phyloP scores from a whole-genome alignment of 2,888 invertebrate genomes.

The Acronicta leporina region DNA sequence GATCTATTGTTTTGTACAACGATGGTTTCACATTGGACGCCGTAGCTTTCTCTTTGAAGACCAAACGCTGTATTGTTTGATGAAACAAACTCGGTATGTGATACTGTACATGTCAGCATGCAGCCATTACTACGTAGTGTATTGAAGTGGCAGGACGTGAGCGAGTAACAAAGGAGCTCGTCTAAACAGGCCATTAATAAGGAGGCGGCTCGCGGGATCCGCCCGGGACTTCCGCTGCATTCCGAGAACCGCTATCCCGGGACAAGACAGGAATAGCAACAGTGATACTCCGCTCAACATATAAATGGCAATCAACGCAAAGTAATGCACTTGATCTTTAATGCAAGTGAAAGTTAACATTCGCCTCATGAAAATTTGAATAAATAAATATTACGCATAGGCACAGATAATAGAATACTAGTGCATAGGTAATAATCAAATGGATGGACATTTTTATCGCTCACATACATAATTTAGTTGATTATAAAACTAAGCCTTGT shows the following conservation, averaged over 20 bases:
- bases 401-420: too few species aligned
- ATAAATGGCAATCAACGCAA: conserved; percentile 72
- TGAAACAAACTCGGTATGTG: conserved; percentile 49
- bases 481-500: too few species aligned
- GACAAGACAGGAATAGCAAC: conserved; percentile 86
- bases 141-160: conserved; percentile 82
- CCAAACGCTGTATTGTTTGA: conserved; percentile 25
- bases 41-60: conserved; percentile 63
- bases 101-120: conserved; percentile 55
- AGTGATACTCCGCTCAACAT: conserved; percentile 67
- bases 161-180: conserved; percentile 86
- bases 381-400: not conserved
- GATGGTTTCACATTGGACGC: conserved; percentile 48
- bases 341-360: conserved; percentile 25
- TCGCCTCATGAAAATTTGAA: not conserved
- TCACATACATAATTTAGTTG: too few species aligned
- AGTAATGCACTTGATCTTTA: conserved; percentile 35
- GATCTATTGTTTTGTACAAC: conserved; percentile 64
- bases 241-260: conserved; percentile 82
- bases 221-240: conserved; percentile 84
- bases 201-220: conserved; percentile 82
- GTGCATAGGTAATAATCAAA: too few species aligned
- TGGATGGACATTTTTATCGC: too few species aligned
- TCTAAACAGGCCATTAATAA: conserved; percentile 89
- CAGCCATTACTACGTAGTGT: conserved; percentile 60